Evolutionary conservation across 2,888 invertebrate species (phyloP), one percentile per base, ranked within the genome.

Genomic region (Agrochola lota): DNA sequence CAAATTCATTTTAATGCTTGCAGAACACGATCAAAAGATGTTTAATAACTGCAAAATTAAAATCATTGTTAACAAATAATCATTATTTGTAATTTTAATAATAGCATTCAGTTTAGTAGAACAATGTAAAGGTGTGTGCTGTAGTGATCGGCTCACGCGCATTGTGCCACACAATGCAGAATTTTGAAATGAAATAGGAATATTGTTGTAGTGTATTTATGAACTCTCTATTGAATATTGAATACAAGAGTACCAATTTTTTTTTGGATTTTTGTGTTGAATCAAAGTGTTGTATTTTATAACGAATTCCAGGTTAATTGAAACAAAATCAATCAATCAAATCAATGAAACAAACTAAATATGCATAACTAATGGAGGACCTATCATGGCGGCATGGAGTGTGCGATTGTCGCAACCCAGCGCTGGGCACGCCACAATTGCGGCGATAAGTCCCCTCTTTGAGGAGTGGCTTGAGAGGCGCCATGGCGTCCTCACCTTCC

Each of bases 101-200:
- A 11, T n/a, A 40, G 57, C 20, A 40, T 57, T 57, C 20, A 55
- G n/a, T 35, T 17, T 20, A 40, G n/a, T 69, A n/a, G 35, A 40
- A n/a, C 35, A 55, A 69, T 55, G n/a, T 40, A 40, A 26, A 52
- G 20, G 6, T 70, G 70, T 35, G 17, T n/a, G 11, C n/a, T 5
- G 11, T 15, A 20, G 11, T 7, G 20, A 26, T 20, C 40, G 26
- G 52, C 52, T 52, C 52, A 40, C 35, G 40, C 52, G 23, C 71
- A 40, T 69, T 40, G 69, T 49, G 68, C 12, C 49, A 23, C 30
- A 35, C 35, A n/a, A n/a, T 71, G 46, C n/a, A 20, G 62, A 70
- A 63, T 43, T 52, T 20, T 52, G 20, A 52, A 7, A 70, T 17
- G 43, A 0, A 35, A 11, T 20, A 20, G 7, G 35, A 52, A 52